Evolutionary conservation across 2,113 vertebrate species (phyloP).

Genomic region (Sprattus sprattus): DNA sequence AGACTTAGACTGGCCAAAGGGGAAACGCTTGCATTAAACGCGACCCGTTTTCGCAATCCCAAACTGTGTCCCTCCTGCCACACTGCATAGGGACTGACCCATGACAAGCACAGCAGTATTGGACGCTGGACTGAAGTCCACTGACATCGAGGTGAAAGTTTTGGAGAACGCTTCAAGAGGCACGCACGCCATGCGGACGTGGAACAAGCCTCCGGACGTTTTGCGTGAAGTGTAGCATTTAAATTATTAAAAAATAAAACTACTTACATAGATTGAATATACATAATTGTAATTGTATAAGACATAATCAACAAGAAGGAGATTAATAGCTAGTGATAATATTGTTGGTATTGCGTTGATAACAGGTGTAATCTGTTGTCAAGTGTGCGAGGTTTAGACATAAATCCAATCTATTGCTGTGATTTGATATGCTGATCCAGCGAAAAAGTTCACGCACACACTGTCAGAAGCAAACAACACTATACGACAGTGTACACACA

Average conservation of each 20-base stretch:
- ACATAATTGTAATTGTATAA: too few relatives aligned
- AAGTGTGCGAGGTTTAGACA: too few relatives aligned
- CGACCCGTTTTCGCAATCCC: background rate
- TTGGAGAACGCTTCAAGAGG: background rate
- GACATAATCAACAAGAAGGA: too few relatives aligned
- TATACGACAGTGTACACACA: background rate
- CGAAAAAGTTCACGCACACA: background rate
- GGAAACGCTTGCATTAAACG: background rate
- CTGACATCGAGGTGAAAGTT: slow-evolving; percentile 37
- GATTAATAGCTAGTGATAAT: too few relatives aligned
- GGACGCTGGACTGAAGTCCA: slow-evolving; percentile 45
- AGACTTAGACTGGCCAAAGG: background rate
- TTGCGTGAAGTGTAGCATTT: too few relatives aligned
- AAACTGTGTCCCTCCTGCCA: slow-evolving; percentile 7
- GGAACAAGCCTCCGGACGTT: too few relatives aligned
- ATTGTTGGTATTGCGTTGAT: too few relatives aligned
- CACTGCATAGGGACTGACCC: background rate
- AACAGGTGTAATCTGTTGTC: too few relatives aligned
- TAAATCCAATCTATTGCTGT: too few relatives aligned
- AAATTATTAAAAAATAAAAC: too few relatives aligned
- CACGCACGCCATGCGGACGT: background rate
- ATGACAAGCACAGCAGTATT: background rate
- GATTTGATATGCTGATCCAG: background rate
- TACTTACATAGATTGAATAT: too few relatives aligned
- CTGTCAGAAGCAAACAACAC: background rate